These are phyloP conservation scores for Rhineura floridana DNA, from an alignment of 2,113 vertebrate genomes.

Conservation along the genomic window DNA sequence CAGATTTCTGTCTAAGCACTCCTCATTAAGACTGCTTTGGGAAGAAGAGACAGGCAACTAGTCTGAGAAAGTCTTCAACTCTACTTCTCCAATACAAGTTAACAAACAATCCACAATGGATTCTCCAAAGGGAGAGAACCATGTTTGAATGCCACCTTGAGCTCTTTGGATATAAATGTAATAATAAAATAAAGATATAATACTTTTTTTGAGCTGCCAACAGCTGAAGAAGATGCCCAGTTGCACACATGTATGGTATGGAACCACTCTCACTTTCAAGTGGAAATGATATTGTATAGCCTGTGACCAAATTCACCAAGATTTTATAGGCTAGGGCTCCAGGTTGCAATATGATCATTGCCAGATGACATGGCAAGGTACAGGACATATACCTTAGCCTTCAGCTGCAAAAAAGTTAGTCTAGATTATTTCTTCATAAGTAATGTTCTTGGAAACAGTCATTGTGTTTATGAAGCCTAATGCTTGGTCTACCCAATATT, in stretches of 20 bases:
- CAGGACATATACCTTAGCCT: background rate
- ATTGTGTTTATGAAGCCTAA: too few species aligned
- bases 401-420: background rate
- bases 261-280: background rate
- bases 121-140: too few species aligned
- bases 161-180: too few species aligned
- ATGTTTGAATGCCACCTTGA: too few species aligned
- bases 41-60: background rate
- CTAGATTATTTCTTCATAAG: background rate
- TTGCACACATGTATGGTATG: background rate
- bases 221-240: background rate
- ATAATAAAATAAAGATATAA: too few species aligned
- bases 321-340: too few species aligned
- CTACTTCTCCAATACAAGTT: too few species aligned
- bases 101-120: too few species aligned
- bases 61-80: background rate
- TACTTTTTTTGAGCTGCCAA: background rate
- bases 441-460: background rate
- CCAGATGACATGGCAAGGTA: background rate
- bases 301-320: background rate
- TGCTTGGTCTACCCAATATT: too few species aligned
- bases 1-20: background rate
- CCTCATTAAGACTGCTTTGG: background rate
- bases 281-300: background rate
- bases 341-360: background rate